phyloP scores from a whole-genome alignment of 2,113 vertebrate species.

The Onychostruthus taczanowskii region DNA sequence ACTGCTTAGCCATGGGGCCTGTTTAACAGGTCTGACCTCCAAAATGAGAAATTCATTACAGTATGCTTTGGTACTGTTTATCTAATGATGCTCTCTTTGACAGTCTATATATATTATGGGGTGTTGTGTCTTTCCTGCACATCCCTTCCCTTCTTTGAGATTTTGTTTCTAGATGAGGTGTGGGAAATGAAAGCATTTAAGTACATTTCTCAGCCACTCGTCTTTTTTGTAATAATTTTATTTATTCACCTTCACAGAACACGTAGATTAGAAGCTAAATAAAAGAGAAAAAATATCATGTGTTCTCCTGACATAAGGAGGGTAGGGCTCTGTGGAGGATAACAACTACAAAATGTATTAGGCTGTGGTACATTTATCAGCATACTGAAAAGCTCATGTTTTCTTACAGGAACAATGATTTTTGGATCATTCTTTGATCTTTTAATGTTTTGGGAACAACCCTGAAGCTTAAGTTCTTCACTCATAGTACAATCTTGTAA shows the following conservation, averaged over 20 bases:
- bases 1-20: not conserved
- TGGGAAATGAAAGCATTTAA: not conserved
- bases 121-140: not conserved
- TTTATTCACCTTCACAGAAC: not conserved
- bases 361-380: not conserved
- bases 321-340: not conserved
- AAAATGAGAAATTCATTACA: not conserved
- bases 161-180: not conserved
- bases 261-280: not conserved
- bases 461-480: not conserved
- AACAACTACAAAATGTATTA: not conserved
- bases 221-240: not conserved
- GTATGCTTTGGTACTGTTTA: not conserved
- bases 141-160: not conserved
- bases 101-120: not conserved
- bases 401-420: not conserved
- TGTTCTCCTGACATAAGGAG: not conserved
- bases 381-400: not conserved
- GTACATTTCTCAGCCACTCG: not conserved
- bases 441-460: not conserved
- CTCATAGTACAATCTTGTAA: not conserved
- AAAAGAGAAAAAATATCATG: not conserved
- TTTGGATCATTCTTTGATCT: not conserved
- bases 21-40: not conserved
- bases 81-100: not conserved